Evolutionary conservation across 1,140 invertebrate species (phyloP), one percentile per base, ranked within the genome.

Genomic region (Aphidius ervi): DNA sequence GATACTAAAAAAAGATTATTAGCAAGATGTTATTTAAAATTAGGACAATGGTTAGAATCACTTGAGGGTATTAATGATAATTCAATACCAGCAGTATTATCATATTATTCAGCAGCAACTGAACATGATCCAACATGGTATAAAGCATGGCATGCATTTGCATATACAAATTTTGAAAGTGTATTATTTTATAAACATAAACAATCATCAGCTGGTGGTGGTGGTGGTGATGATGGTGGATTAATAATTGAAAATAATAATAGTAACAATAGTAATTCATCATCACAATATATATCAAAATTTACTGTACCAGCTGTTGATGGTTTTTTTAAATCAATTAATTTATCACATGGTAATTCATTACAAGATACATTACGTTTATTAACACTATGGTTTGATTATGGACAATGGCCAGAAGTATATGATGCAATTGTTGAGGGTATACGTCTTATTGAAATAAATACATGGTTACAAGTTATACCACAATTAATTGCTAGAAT

Each of bases 381-480:
- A 5, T 74, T 98, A 6, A 97, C 95, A 0, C 76, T 98, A 0
- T 97, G 94, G 92, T 97, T 97, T 72, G 94, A 98, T 70, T 94
- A 96, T 70, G 95, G 95, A 0, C 93, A 98, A 63, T 88, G 91
- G 80, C 84, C 90, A 0, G 93, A 96, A 72, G 95, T 99, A 0
- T 92, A 97, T 71, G 93, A 98, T 59, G 94, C 94, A 0, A 85
- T 99, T 16, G 84, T 89, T 1, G 95, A 98, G 65, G 95, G 95
- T 1, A 90, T 99, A 48, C 87, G 92, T 64, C 86, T 89, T 1
- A 95, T 99, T 41, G 93, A 97, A 69, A 95, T 99, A 59, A 96
- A 99, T 69, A 98, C 95, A 9, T 99, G 98, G 98, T 81, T 99
- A 2, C 97, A 99, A 84, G 97, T 99, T 0, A 99, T 99, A 67